Conservation (phyloP, 2,888 invertebrate species). For the Apamea anceps region DNA sequence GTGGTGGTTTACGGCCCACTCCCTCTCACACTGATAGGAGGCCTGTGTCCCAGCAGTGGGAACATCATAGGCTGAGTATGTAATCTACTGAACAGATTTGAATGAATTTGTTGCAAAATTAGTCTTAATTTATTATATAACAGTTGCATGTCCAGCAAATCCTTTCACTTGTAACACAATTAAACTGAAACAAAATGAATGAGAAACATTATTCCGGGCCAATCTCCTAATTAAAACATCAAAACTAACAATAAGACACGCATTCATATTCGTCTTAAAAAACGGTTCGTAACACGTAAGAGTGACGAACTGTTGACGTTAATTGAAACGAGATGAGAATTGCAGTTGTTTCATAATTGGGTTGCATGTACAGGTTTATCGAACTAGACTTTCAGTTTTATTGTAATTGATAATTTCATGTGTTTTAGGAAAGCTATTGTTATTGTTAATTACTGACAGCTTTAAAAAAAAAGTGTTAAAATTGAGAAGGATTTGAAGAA, state of each 20-base stretch:
- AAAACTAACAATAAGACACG: slow-evolving; percentile 23
- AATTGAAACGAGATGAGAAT: slow-evolving; percentile 46
- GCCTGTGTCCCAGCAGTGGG: no score
- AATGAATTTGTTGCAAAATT: background rate
- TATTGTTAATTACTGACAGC: no score
- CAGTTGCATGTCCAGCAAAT: background rate
- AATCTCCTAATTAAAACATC: slow-evolving; percentile 40
- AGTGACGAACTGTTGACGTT: slow-evolving; percentile 48
- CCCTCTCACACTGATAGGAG: no score
- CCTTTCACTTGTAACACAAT: slow-evolving; percentile 23
- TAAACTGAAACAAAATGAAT: slow-evolving; percentile 23
- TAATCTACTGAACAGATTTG: background rate
- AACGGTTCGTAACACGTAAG: background rate
- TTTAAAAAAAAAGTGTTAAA: no score
- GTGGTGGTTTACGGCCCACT: no score
- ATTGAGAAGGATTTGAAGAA: no score
- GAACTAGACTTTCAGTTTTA: slow-evolving; percentile 54
- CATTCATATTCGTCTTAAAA: slow-evolving; percentile 38
- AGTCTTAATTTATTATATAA: background rate
- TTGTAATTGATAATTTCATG: slow-evolving; percentile 13
- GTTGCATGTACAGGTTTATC: slow-evolving; percentile 54
- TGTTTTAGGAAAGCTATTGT: background rate
- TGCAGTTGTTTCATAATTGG: slow-evolving; percentile 20
- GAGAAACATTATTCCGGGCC: slow-evolving; percentile 52
- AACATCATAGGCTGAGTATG: no score